Evolutionary conservation across 2,888 invertebrate genomes (phyloP), one percentile per base, ranked within the genome.

Genomic region (Ditula angustiorana): DNA sequence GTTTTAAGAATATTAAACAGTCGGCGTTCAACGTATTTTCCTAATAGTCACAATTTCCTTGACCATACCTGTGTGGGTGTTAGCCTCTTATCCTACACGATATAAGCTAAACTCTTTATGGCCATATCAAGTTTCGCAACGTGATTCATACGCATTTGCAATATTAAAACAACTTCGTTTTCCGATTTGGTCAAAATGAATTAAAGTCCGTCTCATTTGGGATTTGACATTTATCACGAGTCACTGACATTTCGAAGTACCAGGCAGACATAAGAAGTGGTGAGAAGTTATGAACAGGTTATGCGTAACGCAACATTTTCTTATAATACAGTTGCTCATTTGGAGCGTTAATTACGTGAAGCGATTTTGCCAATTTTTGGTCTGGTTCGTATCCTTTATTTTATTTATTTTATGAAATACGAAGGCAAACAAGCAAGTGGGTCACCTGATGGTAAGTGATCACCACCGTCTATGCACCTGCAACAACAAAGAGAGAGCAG

Each of bases 121-220:
- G 61, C 28, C 55, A 49, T 26, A 56, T 55, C 57, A 19, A 4
- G 41, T 49, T 28, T 50, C 24, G 50, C 50, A 24, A 55, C 13
- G 35, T 41, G 47, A 58, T 21, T 58, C 58, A 49, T 60, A 50
- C 13, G 16, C n/a, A 33, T 53, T 53, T 41, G 52, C 44, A 61
- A 52, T 37, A 23, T 2, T 52, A 24, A 21, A 49, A 49, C 10
- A 1, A 7, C 49, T 16, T 19, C 33, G 26, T 58, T 24, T 47
- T 52, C 60, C 19, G 41, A 44, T 61, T 61, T 53, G 60, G 60
- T 24, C 30, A 19, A 13, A 33, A 44, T 44, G 41, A 61, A 24
- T 61, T 44, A 61, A 53, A 30, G 10, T 0, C 8, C 11, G 3
- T 5, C 7, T 7, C 50, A 13, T 13, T 35, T 44, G 16, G 60